Base-by-base conservation (phyloP, 2,113 vertebrate genomes). In the Gnathonemus longibarbis region DNA sequence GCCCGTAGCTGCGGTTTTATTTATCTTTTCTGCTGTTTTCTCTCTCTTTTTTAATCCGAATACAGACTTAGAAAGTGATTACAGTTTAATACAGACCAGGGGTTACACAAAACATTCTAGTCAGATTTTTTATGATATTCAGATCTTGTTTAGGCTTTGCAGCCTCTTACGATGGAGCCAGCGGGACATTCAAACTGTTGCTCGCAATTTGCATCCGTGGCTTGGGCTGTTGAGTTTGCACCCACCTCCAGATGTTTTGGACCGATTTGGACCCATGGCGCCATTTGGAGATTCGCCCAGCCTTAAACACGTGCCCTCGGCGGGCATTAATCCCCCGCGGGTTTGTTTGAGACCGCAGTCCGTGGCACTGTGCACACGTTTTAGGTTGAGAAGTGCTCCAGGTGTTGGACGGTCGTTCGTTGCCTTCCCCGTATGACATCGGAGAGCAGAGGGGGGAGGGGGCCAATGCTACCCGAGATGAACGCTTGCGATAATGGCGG, bases 361-460 rank as follows among this genome's bases (percentile, higher is more conserved):
- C 13, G 7, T n/a, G 7, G 6, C 56, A 77, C 0, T 3, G n/a
- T 77, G 15, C 74, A 92, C 93, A 93, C 92, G 93, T 92, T 92
- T 94, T n/a, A 31, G 7, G n/a, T 35, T 1, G 27, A 58, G 27
- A 6, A 2, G 8, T 21, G 6, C 39, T 24, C 27, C 19, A 3
- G 27, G 3, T 52, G 7, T 0, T 21, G 31, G 31, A 21, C 42
- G 27, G 35, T 24, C 9, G 15, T 35, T 53, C 19, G 3, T 15
- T 9, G 7, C 11, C 88, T 58, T 80, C 66, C 17, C 88, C 17
- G 56, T 39, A 89, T 49, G 90, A 91, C 91, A 49, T 53, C 88
- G 92, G 93, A 92, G 91, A 89, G 93, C 90, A 89, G 93, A 91
- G 94, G 92, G n/a, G n/a, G 62, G n/a, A 3, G 58, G 58, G 62